Evolutionary conservation across 30 jellyfish, hydroid and myxozoan genomes (phyloP).

Genomic region (Sanderia malayensis): DNA sequence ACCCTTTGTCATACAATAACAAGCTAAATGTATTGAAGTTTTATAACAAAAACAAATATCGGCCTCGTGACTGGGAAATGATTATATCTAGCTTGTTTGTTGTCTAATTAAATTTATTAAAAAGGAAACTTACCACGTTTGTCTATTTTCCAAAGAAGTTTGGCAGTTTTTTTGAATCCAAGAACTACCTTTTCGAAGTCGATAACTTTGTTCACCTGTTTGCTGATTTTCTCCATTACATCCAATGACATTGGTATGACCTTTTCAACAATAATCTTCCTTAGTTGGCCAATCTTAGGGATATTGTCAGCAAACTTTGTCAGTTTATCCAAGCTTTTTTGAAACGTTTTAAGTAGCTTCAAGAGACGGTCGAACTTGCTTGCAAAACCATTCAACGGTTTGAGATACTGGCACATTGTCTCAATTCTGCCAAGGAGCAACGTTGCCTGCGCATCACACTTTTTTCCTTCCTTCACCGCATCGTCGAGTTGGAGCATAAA

Average conservation of each 20-base stretch:
- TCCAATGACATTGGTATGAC: conserved; percentile 12
- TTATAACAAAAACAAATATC: too few relatives aligned
- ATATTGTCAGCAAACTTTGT: conserved; percentile 20
- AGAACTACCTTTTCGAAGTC: conserved; percentile 5
- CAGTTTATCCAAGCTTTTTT: conserved; percentile 5
- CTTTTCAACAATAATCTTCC: conserved; percentile 7
- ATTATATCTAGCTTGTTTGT: too few relatives aligned
- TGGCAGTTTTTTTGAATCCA: background rate
- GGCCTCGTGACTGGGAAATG: too few relatives aligned
- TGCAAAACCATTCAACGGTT: conserved; percentile 19
- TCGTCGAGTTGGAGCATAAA: background rate
- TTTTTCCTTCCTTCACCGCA: conserved; percentile 9
- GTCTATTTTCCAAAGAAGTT: conserved; percentile 5
- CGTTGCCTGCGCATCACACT: conserved; percentile 3
- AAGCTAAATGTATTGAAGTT: too few relatives aligned
- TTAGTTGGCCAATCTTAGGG: conserved; percentile 2
- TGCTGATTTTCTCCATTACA: conserved; percentile 1
- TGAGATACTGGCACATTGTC: background rate
- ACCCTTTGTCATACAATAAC: too few relatives aligned
- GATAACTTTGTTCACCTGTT: conserved; percentile 1
- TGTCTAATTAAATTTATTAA: too few relatives aligned
- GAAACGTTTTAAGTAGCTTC: background rate
- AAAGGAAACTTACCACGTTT: background rate
- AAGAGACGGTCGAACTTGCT: background rate
- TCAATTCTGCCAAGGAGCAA: background rate